Evolutionary conservation across 2,797 vertebrate species (phyloP).

Genomic region (Zenarchopterus dispar): DNA sequence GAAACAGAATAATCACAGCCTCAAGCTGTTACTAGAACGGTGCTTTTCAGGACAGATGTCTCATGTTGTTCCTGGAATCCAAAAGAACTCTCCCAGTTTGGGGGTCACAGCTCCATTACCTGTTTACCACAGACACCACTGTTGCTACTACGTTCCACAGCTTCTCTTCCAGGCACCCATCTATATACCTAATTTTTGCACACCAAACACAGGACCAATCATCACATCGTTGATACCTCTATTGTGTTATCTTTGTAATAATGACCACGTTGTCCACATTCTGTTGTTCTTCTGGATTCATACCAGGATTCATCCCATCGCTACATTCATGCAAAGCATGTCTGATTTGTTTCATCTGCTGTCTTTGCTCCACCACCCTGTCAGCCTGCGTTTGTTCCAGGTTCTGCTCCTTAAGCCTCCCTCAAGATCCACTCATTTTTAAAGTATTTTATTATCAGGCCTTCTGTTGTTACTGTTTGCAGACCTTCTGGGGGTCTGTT

Average conservation of each 20-base stretch:
- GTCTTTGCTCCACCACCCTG: slow-evolving; percentile 15
- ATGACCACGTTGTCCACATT: not conserved
- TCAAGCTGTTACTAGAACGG: too few relatives aligned
- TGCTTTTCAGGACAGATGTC: too few relatives aligned
- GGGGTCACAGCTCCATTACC: too few relatives aligned
- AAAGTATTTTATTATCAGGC: slow-evolving; percentile 15
- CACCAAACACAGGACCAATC: too few relatives aligned
- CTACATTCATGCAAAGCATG: slow-evolving; percentile 31
- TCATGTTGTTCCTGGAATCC: too few relatives aligned
- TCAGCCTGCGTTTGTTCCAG: slow-evolving; percentile 11
- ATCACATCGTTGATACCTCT: not conserved
- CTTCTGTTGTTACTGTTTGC: slow-evolving; percentile 7
- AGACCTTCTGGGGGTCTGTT: slow-evolving; percentile 1
- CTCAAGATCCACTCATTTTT: not conserved
- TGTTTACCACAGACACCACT: too few relatives aligned
- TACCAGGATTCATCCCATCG: slow-evolving; percentile 18
- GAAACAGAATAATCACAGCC: too few relatives aligned
- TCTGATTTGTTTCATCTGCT: slow-evolving; percentile 34
- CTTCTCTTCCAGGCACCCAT: too few relatives aligned
- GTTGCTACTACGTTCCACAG: too few relatives aligned
- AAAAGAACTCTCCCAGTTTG: too few relatives aligned
- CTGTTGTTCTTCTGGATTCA: slow-evolving; percentile 50
- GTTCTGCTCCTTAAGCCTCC: slow-evolving; percentile 13
- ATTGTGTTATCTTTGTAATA: not conserved
- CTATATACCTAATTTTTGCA: too few relatives aligned